Evolutionary conservation across 1,140 invertebrate species (phyloP).

Genomic region (Philotrypesis tridentata): DNA sequence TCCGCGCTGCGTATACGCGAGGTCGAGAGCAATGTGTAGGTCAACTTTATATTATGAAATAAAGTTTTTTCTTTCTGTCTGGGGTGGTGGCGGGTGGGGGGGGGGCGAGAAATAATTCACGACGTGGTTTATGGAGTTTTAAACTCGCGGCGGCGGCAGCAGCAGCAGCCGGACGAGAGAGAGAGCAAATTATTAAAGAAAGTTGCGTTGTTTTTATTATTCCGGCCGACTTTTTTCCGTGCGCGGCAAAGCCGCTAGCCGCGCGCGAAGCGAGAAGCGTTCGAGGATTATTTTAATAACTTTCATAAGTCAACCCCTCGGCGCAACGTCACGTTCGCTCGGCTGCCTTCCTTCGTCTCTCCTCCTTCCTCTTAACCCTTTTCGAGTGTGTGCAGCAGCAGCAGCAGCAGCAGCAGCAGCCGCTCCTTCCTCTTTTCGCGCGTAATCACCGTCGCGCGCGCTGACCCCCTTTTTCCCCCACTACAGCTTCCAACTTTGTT

Average conservation of each 20-base stretch:
- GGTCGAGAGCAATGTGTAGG: not conserved
- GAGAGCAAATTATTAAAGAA: constrained; percentile 32
- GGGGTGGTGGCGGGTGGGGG: not conserved
- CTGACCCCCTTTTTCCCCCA: constrained; percentile 19
- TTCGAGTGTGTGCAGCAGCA: not conserved
- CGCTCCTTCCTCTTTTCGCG: not conserved
- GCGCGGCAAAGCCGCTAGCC: too few relatives aligned
- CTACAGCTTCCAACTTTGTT: not conserved
- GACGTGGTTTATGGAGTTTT: constrained; percentile 33
- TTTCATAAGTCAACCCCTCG: constrained; percentile 19
- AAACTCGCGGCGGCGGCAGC: not conserved
- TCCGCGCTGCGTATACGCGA: too few relatives aligned
- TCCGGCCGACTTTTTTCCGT: not conserved
- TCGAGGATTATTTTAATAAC: constrained; percentile 33
- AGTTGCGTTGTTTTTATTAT: constrained; percentile 25
- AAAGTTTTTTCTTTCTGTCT: not conserved
- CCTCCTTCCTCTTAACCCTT: not conserved
- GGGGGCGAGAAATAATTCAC: constrained; percentile 23
- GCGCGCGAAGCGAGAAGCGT: not conserved
- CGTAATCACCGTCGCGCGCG: not conserved
- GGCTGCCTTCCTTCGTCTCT: not conserved
- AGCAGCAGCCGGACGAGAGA: too few relatives aligned
- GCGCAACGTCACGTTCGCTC: not conserved
- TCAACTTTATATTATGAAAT: constrained; percentile 24
- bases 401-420: too few relatives aligned